Conservation (phyloP, 2,797 vertebrate species). For the Sebastes matsubarae region DNA sequence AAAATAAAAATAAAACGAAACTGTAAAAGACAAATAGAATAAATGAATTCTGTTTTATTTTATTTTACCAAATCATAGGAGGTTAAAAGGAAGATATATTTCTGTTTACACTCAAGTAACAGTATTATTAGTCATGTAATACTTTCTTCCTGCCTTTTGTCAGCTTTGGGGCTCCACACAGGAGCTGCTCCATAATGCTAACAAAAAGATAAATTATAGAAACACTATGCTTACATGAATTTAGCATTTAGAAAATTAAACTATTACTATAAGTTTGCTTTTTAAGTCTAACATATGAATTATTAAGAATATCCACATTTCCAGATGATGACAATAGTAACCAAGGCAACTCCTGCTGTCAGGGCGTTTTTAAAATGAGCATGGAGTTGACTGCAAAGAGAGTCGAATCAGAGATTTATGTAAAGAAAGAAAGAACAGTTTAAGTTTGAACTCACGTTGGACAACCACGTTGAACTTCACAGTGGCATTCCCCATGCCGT, state of each 20-base stretch:
- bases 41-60: not conserved
- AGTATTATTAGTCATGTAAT: not conserved
- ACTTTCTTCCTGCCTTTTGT: not conserved
- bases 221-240: not conserved
- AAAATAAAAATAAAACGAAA: not conserved
- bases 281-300: not conserved
- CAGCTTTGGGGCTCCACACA: not conserved
- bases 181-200: not conserved
- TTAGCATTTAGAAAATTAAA: not conserved
- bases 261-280: not conserved
- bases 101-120: not conserved
- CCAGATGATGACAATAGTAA: not conserved
- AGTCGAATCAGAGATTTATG: not conserved
- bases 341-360: not conserved
- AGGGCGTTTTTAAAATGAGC: not conserved
- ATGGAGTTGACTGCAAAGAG: not conserved
- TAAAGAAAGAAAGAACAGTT: not conserved
- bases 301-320: not conserved
- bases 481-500: fast-evolving
- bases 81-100: not conserved
- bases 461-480: conserved; percentile 10
- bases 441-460: conserved; percentile 40
- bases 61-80: not conserved
- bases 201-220: not conserved
- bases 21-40: not conserved